phyloP scores from a whole-genome alignment of 1,140 invertebrate genomes.

The Drepana arcuata region DNA sequence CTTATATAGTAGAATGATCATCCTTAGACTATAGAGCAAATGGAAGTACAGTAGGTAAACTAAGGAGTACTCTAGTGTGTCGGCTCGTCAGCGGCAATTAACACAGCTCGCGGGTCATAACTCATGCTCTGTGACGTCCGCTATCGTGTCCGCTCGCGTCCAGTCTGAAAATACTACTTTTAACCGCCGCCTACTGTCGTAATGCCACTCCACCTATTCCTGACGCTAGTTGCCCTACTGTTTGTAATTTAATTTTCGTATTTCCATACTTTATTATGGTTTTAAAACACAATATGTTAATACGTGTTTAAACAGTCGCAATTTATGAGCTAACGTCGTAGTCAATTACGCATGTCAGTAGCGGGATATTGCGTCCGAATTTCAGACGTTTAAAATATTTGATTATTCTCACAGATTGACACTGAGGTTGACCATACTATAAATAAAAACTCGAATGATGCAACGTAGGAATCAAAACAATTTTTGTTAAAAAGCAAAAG shows the following conservation, averaged over 20 bases:
- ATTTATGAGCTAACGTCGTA: too few species aligned
- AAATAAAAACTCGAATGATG: too few species aligned
- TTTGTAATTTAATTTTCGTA: constrained; percentile 58
- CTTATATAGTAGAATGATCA: too few species aligned
- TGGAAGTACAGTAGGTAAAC: constrained; percentile 11
- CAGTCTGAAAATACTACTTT: constrained; percentile 29
- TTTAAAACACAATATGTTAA: constrained; percentile 57
- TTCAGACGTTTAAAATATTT: too few species aligned
- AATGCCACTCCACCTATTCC: constrained; percentile 18
- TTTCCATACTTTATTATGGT: constrained; percentile 56
- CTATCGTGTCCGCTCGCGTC: constrained; percentile 20
- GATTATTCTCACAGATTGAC: too few species aligned
- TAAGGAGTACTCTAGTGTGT: constrained; percentile 1
- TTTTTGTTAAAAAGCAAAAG: too few species aligned
- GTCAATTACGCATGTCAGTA: too few species aligned
- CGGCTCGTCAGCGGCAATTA: constrained; percentile 32
- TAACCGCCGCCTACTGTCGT: constrained; percentile 24
- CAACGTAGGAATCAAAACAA: too few species aligned
- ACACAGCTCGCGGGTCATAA: constrained; percentile 24
- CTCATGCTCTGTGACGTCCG: constrained; percentile 24
- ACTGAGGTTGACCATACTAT: too few species aligned
- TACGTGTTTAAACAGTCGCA: too few species aligned
- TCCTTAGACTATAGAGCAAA: too few species aligned
- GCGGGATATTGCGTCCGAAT: too few species aligned
- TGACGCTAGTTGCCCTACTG: constrained; percentile 26